phyloP scores from a whole-genome alignment of 1,140 invertebrate species.

The Probaryconus sp. region DNA sequence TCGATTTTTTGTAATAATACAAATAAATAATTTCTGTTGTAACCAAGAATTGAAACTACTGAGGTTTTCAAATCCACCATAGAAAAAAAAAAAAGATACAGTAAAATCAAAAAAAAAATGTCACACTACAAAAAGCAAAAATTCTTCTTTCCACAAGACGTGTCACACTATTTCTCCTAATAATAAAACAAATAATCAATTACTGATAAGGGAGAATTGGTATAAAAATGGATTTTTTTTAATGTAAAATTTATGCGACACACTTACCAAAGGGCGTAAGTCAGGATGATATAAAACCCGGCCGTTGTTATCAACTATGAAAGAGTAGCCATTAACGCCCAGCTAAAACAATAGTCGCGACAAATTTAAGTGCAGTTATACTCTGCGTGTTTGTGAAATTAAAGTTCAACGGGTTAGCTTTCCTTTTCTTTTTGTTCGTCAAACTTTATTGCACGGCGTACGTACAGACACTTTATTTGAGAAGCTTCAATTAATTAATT shows the following conservation, averaged over 20 bases:
- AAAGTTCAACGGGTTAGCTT: conserved; percentile 4
- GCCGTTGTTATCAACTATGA: conserved; percentile 98
- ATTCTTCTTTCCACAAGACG: no score
- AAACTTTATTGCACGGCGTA: not conserved
- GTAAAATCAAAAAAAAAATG: no score
- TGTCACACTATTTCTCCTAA: no score
- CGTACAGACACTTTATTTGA: no score
- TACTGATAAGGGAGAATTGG: no score
- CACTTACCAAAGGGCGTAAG: conserved; percentile 90
- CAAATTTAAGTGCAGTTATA: conserved; percentile 47
- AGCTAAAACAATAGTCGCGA: conserved; percentile 82
- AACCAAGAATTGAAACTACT: no score
- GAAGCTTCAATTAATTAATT: no score
- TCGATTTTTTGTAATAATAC: conserved; percentile 2
- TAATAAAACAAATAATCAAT: no score
- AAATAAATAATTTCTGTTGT: not conserved
- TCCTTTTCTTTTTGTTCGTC: not conserved
- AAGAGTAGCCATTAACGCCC: conserved; percentile 97
- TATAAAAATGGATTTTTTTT: no score
- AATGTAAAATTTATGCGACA: conserved; percentile 42
- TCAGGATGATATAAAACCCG: conserved; percentile 99
- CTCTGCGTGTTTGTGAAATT: conserved; percentile 23
- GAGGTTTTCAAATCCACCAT: no score
- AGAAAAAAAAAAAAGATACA: no score
- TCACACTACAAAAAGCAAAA: no score